Evolutionary conservation across 1,140 invertebrate species (phyloP), one percentile per base, ranked within the genome.

Genomic region (Colletes latitarsis): DNA sequence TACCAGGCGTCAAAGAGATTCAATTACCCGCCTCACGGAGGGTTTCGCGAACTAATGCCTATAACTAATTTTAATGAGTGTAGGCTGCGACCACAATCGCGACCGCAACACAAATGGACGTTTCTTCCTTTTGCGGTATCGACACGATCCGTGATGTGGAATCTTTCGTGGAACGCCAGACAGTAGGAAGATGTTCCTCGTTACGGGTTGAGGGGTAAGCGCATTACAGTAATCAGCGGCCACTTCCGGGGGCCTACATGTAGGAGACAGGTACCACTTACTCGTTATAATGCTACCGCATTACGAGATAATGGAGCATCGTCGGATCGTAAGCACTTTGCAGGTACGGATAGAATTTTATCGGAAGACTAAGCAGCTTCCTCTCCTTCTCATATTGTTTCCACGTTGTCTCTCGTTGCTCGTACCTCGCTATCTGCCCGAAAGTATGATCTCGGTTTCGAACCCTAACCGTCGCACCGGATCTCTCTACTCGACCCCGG

Each of bases 221-320:
- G 81, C 86, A 89, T 90, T 88, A 90, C 80, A 86, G 88, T 90
- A 85, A 89, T 91, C 88, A 88, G 84, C 82, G 84, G 62, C 21
- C 71, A 88, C 89, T 90, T 90, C 89, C 89, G 84, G 88, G 89
- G 67, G 62, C 69, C 77, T 77, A 71, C 84, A 87, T 85, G 82
- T 79, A 80, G 77, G 84, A 88, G 88, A 88, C 87, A 90, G 85
- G 82, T 88, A 91, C 81, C 85, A 91, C 88, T 91, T 92, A 92
- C 88, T 88, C 71, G 88, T 89, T 90, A 89, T 92, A 91, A 92
- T 89, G 85, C 88, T 88, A 85, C 82, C 84, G 87, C 86, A 88
- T 89, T 92, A 90, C 88, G 85, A 83, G 88, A 91, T 92, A 92
- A 92, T 90, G 82, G 84, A 87, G 88, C 84, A 89, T 89, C 89